Percentiles rank a stretch among this genome's conserved stretches.
Conservation (phyloP, 2,113 vertebrate genomes). For the Procavia capensis region DNA sequence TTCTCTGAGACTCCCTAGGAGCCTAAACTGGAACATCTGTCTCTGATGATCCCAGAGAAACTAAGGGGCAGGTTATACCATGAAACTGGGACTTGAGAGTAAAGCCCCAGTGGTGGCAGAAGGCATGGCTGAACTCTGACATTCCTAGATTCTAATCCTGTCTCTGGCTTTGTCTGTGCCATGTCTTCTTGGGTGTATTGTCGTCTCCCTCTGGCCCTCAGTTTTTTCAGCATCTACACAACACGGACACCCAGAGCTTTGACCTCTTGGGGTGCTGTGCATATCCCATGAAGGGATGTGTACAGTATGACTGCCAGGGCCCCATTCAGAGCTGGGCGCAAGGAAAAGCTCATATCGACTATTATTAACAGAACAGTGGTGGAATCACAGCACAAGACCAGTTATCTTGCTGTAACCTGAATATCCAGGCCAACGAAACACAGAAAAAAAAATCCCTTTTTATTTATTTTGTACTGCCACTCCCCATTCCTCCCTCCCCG, state of each 20-base stretch:
- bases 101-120: not conserved
- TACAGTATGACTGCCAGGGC: not conserved
- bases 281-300: not conserved
- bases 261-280: not conserved
- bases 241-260: not conserved
- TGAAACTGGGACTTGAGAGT: not conserved
- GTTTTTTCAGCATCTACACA: not conserved
- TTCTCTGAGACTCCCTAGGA: not conserved
- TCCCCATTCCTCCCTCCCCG: not conserved
- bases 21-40: not conserved
- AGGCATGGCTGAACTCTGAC: no score
- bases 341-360: not conserved
- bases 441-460: conserved; percentile 45
- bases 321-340: not conserved
- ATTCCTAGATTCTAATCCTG: not conserved
- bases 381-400: not conserved
- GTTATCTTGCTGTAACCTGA: not conserved
- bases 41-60: not conserved
- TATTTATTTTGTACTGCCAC: not conserved
- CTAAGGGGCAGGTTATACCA: not conserved
- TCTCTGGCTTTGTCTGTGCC: not conserved
- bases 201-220: not conserved
- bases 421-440: not conserved
- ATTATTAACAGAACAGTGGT: not conserved
- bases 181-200: not conserved